A percentile compares a stretch with the other conserved stretches of the same genome.
Evolutionary conservation across 1,140 invertebrate genomes (phyloP).

Genomic region (Drosophila burlai): DNA sequence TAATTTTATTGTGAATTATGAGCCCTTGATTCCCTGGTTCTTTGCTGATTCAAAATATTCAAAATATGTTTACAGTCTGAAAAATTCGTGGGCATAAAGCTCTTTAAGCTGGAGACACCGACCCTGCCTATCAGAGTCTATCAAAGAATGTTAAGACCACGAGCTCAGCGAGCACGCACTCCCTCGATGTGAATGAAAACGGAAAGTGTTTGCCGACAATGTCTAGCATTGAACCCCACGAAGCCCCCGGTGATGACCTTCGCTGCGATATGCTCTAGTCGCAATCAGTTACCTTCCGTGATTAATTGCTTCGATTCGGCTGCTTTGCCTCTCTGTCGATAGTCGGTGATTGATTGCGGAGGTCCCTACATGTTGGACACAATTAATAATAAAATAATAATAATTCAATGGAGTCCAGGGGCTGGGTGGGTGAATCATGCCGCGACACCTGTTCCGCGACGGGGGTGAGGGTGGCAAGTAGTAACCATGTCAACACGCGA

Average conservation of each 20-base stretch:
- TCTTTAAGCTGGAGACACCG: neutral
- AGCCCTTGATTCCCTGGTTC: slow-evolving; percentile 1
- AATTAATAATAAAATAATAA: slow-evolving; percentile 41
- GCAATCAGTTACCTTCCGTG: slow-evolving; percentile 47
- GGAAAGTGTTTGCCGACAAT: slow-evolving; percentile 38
- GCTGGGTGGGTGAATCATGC: slow-evolving; percentile 20
- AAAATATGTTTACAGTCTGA: slow-evolving; percentile 26
- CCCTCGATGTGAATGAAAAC: slow-evolving; percentile 39
- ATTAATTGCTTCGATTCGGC: slow-evolving; percentile 47
- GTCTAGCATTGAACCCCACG: slow-evolving; percentile 43
- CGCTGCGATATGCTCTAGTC: slow-evolving; percentile 32
- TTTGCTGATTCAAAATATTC: neutral
- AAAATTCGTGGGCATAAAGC: neutral
- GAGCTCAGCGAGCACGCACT: slow-evolving; percentile 10
- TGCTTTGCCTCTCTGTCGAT: slow-evolving; percentile 20
- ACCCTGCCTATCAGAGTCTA: neutral
- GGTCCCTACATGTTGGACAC: slow-evolving; percentile 14
- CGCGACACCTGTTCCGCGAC: slow-evolving; percentile 20
- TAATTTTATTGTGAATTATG: neutral
- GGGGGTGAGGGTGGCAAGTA: neutral
- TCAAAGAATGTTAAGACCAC: slow-evolving; percentile 24
- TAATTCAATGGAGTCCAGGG: slow-evolving; percentile 3
- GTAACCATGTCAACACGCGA: slow-evolving; percentile 64
- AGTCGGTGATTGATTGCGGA: slow-evolving; percentile 43
- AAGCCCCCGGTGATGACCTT: slow-evolving; percentile 23